A percentile compares a stretch with the other conserved stretches of the same genome.
Evolutionary conservation across 2,113 vertebrate species (phyloP).

Genomic region (Tamias sibiricus): DNA sequence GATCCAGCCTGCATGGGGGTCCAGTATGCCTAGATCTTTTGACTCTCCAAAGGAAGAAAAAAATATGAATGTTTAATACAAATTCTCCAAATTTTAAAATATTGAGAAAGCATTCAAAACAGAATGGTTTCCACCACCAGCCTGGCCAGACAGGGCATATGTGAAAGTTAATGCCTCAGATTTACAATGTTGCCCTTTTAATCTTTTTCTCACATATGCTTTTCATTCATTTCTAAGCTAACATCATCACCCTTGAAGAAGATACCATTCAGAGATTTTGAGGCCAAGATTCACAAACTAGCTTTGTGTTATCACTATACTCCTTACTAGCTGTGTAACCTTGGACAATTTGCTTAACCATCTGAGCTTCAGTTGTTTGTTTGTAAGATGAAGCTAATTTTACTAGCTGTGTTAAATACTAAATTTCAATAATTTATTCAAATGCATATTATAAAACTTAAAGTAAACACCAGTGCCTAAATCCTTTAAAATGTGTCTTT

Average conservation of each 20-base stretch:
- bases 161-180: background rate
- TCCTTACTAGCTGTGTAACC: background rate
- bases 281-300: conserved; percentile 8
- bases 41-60: background rate
- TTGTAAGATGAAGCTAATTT: background rate
- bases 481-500: conserved; percentile 11
- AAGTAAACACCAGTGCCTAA: background rate
- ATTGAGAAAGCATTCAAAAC: background rate
- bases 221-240: conserved; percentile 25
- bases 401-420: background rate
- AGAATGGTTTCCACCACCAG: background rate
- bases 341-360: background rate
- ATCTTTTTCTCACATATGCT: background rate
- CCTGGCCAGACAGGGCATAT: background rate
- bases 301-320: background rate
- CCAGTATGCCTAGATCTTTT: background rate
- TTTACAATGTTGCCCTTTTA: conserved; percentile 21
- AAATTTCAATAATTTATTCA: conserved; percentile 5
- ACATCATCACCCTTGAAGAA: background rate
- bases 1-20: background rate
- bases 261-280: background rate
- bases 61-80: background rate
- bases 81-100: conserved; percentile 13
- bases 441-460: background rate
- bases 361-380: background rate